Base-by-base conservation (phyloP, 2,888 invertebrate species). In the Catocala fraxini region DNA sequence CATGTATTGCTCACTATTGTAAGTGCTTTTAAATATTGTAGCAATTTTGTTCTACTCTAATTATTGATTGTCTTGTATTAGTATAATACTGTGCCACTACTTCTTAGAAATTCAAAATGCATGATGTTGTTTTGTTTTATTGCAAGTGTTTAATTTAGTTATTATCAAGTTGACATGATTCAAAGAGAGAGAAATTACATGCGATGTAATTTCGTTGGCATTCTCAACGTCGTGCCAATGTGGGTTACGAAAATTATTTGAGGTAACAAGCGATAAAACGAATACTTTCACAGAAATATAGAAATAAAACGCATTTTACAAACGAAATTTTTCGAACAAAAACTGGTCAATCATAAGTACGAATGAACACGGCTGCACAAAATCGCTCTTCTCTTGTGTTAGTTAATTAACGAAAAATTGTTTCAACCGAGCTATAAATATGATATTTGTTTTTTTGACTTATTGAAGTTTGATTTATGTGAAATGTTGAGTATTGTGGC, bases 161-260 rank as follows among this genome's bases (percentile, higher is more conserved):
- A n/a, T 4, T 3, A 13, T 3, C 15, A 25, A 11, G 47, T 25
- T 33, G 46, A 6, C 46, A 15, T 46, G 6, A 51, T 10, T 33
- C 11, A 3, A 39, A 39, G 35, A 6, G 9, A 39, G 35, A 6
- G 35, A 39, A 39, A 39, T 39, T 39, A 5, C 7, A 39, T 39
- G 35, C 35, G 6, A 7, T 2, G 9, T 6, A 6, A 39, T 39
- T 39, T 39, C 35, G 35, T 39, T 39, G 6, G 9, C 9, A 9
- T 39, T 39, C 1, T 39, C 0, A 39, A 39, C 35, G 6, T 39
- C 1, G 6, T 39, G 35, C 35, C 35, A 39, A 39, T 25, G 25
- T 25, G 25, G 25, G 41, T 59, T 46, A 53, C 12, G 46, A 35
- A 51, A 56, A 35, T 48, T 43, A 51, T 57, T 35, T 34, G 15